Base-by-base conservation (phyloP, 1,140 invertebrate species). In the Thrips palmi region DNA sequence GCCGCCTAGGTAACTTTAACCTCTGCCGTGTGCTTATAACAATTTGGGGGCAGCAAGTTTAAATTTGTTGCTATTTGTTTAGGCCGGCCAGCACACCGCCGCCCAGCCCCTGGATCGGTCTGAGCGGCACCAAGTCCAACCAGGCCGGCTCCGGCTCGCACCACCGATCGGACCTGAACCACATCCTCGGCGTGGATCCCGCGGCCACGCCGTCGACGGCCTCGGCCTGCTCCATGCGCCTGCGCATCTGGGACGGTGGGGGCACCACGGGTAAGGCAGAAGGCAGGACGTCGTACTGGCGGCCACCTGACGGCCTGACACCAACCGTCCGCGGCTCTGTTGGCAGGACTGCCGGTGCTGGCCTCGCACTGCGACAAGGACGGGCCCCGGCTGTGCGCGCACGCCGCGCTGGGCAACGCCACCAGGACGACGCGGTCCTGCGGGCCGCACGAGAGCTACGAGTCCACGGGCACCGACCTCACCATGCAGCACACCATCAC, bases 311-410 rank as follows among this genome's bases (percentile, higher is more conserved):
- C 25, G 42, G 48, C 2, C 49, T 60, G 2, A 58, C 52, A 37
- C 44, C 59, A 31, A 50, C 52, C 1, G 50, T 60, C 17, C 59
- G 55, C 55, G 58, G 59, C 17, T 56, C 57, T 2, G 52, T 50
- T n/a, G 52, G 49, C 19, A 52, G 30, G 12, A 59, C 50, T 31
- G 55, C 38, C 54, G 11, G 54, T 59, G 15, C 49, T 72, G 37
- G 72, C 65, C 10, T 72, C 74, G 29, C 71, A 82, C 49, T 85
- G 82, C 53, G 76, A 79, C 47, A 59, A 68, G 31, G 71, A 77
- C 42, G 65, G 73, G 2, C 82, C 82, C 2, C 68, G 70, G 45
- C 58, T 86, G 4, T 88, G 83, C 49, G 81, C 84, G 40, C 80
- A 85, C 43, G 77, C 76, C 1, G 73, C 79, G 2, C 58, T 84